phyloP scores from a whole-genome alignment of 2,113 vertebrate genomes.

The Gasterosteus aculeatus region DNA sequence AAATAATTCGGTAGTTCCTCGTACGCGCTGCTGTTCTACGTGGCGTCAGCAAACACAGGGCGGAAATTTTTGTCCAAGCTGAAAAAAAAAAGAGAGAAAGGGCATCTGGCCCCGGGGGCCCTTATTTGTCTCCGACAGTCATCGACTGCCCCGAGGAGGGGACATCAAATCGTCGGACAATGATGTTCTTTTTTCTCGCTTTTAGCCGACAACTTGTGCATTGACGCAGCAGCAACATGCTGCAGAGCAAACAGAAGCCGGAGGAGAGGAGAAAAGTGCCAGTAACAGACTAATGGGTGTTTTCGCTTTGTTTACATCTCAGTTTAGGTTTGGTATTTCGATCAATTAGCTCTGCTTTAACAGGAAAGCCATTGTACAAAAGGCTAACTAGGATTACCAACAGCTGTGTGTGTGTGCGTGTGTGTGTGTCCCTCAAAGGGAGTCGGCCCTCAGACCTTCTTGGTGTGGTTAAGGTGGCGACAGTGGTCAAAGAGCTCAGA shows the following conservation, averaged over 20 bases:
- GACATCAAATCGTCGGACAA: constrained; percentile 52
- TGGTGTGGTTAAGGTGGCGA: constrained; percentile 68
- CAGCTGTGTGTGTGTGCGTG: constrained; percentile 33
- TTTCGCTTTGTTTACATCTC: constrained; percentile 40
- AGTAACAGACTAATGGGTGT: constrained; percentile 16
- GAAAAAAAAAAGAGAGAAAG: constrained; percentile 37
- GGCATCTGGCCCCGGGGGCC: constrained; percentile 39
- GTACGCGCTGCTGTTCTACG: constrained; percentile 28
- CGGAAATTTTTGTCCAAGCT: constrained; percentile 51
- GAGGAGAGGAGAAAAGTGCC: constrained; percentile 4
- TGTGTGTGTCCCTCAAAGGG: constrained; percentile 28
- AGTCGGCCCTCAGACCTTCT: constrained; percentile 57
- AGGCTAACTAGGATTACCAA: constrained; percentile 54
- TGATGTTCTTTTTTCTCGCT: constrained; percentile 41
- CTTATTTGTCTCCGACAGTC: constrained; percentile 31
- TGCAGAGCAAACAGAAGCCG: constrained; percentile 25
- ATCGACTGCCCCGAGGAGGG: constrained; percentile 51
- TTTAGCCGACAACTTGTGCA: constrained; percentile 15
- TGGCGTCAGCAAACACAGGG: constrained; percentile 56
- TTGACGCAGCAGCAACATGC: constrained; percentile 16
- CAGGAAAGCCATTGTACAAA: constrained; percentile 41
- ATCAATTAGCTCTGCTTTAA: constrained; percentile 57
- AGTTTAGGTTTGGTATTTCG: constrained; percentile 42
- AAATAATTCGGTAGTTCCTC: constrained; percentile 55
- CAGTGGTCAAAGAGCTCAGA: constrained; percentile 54